These are phyloP conservation scores for Clunio marinus DNA, from an alignment of 2,888 invertebrate species.

Conservation along the genomic window DNA sequence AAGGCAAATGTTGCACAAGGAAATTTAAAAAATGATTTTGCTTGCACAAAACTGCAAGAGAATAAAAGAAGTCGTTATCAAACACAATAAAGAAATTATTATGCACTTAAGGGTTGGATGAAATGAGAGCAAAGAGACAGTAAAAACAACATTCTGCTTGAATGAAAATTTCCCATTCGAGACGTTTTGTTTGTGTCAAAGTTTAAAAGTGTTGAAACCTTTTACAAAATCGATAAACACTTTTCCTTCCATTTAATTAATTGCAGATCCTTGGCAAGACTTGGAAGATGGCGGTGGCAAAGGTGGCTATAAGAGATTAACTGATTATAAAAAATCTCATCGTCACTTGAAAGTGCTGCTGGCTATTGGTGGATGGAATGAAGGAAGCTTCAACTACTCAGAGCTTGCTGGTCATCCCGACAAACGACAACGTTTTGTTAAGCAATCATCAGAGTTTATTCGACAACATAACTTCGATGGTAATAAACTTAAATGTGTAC, in stretches of 20 bases:
- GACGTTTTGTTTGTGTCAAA: conserved; percentile 1
- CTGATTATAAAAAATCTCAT: conserved; percentile 60
- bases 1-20: neutral
- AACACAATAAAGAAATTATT: conserved; percentile 31
- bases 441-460: conserved; percentile 66
- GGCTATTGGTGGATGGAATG: conserved; percentile 90
- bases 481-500: neutral
- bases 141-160: conserved; percentile 13
- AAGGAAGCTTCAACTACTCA: conserved; percentile 73
- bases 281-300: conserved; percentile 70
- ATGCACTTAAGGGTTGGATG: conserved; percentile 12
- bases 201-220: neutral
- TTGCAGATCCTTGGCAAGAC: conserved; percentile 70
- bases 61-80: neutral
- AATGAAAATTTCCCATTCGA: too few species aligned
- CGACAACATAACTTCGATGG: conserved; percentile 49
- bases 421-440: conserved; percentile 62
- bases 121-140: neutral
- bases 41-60: neutral
- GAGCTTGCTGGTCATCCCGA: conserved; percentile 62
- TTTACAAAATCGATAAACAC: neutral
- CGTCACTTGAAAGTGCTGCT: conserved; percentile 67
- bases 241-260: neutral
- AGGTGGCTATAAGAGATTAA: conserved; percentile 65
- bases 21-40: neutral